Conservation (phyloP, 2,888 invertebrate species). For the Zaprionus bogoriensis region DNA sequence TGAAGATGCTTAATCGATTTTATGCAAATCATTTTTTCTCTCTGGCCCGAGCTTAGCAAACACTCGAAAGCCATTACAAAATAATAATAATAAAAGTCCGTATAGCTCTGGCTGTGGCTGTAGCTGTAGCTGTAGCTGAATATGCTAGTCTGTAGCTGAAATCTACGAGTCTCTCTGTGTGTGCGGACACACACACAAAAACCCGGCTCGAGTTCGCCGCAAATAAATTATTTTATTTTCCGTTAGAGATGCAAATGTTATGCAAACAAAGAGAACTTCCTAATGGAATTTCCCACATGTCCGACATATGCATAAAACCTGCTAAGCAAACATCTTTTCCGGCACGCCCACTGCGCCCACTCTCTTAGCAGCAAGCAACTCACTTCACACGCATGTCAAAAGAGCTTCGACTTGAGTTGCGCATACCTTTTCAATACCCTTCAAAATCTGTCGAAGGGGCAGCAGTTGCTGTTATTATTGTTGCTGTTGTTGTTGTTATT, state of each 20-base stretch:
- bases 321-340: constrained; percentile 55
- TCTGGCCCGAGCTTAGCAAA: constrained; percentile 36
- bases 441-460: too few species aligned
- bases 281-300: constrained; percentile 77
- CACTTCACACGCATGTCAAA: constrained; percentile 64
- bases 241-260: constrained; percentile 68
- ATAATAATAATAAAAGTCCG: constrained; percentile 73
- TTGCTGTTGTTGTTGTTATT: constrained; percentile 14
- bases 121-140: too few species aligned
- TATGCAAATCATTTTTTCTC: constrained; percentile 72
- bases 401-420: constrained; percentile 28
- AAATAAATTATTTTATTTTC: constrained; percentile 74
- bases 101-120: too few species aligned
- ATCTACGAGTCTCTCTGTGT: constrained; percentile 5
- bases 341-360: constrained; percentile 5
- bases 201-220: constrained; percentile 37
- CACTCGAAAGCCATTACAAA: constrained; percentile 77
- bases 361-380: too few species aligned
- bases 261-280: constrained; percentile 75
- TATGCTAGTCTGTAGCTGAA: too few species aligned
- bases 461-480: not conserved
- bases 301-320: constrained; percentile 74
- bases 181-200: constrained; percentile 6
- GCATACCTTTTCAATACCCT: too few species aligned
- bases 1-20: constrained; percentile 72